Evolutionary conservation across 2,888 invertebrate genomes (phyloP).

Genomic region (Dyspetes luteomarginatus): DNA sequence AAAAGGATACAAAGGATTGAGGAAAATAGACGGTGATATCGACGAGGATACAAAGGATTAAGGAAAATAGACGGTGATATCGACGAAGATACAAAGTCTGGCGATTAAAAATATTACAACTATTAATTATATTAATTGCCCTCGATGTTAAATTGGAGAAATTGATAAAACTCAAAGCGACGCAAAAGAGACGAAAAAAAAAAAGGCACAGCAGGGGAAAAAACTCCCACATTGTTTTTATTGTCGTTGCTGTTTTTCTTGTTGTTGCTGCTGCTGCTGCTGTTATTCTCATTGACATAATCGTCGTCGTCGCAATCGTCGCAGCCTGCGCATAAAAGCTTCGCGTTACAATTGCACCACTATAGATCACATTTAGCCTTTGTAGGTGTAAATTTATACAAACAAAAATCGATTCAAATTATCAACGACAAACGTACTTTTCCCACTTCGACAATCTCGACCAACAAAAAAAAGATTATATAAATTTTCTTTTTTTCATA

Average conservation of each 20-base stretch:
- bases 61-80: constrained; percentile 62
- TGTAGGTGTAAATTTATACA: background rate
- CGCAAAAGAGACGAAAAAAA: background rate
- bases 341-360: background rate
- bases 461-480: no score
- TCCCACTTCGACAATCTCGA: no score
- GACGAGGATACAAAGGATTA: constrained; percentile 63
- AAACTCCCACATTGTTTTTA: no score
- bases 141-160: constrained; percentile 20
- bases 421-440: no score
- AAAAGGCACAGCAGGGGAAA: no score
- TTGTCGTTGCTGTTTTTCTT: constrained; percentile 30
- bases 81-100: constrained; percentile 60
- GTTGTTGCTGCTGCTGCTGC: background rate
- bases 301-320: background rate
- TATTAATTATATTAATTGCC: no score
- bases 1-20: no score
- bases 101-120: constrained; percentile 43
- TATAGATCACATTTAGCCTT: background rate
- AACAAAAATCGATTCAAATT: no score
- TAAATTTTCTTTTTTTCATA: no score
- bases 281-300: background rate
- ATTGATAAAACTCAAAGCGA: background rate
- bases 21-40: background rate
- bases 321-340: no score